Conservation (phyloP, 2,888 invertebrate genomes). For the Rhagium mordax region DNA sequence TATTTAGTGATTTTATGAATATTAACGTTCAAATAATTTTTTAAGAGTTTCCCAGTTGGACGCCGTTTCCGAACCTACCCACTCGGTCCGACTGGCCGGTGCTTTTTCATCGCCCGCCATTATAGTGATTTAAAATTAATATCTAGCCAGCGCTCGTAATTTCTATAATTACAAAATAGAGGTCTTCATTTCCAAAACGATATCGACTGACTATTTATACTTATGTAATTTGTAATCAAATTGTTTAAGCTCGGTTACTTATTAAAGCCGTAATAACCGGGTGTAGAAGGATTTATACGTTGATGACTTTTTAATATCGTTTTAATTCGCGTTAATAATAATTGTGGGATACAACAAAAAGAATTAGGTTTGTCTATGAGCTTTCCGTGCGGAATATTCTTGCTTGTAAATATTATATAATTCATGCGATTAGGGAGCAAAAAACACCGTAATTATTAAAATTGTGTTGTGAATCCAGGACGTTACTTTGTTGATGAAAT, state of each 20-base stretch:
- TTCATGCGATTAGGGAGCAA: neutral
- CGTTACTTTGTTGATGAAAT: neutral
- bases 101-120: neutral
- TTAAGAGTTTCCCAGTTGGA: too few relatives aligned
- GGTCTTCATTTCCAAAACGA: slow-evolving; percentile 31
- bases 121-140: slow-evolving; percentile 35
- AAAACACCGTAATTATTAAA: neutral
- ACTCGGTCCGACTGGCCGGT: neutral
- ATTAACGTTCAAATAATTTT: too few relatives aligned
- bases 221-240: slow-evolving; percentile 29
- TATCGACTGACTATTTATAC: slow-evolving; percentile 33
- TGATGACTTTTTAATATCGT: slow-evolving; percentile 49
- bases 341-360: slow-evolving; percentile 3
- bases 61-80: neutral
- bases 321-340: slow-evolving; percentile 35
- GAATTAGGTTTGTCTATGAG: neutral
- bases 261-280: slow-evolving; percentile 32
- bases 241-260: slow-evolving; percentile 29
- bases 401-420: neutral
- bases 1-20: too few relatives aligned
- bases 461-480: neutral
- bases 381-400: neutral
- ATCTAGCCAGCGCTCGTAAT: slow-evolving; percentile 24
- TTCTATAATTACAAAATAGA: slow-evolving; percentile 37
- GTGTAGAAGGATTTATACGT: slow-evolving; percentile 25